Evolutionary conservation across 2,113 vertebrate species (phyloP).

Genomic region (Indicator maculatus): DNA sequence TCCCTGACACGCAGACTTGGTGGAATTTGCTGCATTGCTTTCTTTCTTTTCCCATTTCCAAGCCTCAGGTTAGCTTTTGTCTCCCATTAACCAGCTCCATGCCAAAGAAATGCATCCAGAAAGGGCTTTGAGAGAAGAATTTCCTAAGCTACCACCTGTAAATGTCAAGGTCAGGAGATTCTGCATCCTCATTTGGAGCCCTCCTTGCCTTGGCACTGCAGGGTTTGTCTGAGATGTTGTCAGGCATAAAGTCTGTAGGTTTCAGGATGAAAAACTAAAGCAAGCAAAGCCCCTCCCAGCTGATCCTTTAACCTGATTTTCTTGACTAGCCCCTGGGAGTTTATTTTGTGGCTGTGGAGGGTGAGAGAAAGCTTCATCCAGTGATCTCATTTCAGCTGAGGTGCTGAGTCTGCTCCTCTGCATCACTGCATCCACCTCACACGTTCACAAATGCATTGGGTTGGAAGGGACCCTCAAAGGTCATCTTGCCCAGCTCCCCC

Average conservation of each 20-base stretch:
- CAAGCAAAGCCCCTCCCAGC: not conserved
- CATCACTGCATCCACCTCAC: not conserved
- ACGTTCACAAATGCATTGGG: too few relatives aligned
- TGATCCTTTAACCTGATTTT: not conserved
- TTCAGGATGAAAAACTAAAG: not conserved
- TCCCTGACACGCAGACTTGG: not conserved
- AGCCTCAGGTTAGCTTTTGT: too few relatives aligned
- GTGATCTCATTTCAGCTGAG: not conserved
- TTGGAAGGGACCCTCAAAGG: too few relatives aligned
- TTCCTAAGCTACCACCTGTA: not conserved
- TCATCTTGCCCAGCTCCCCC: too few relatives aligned
- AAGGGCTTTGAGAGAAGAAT: not conserved
- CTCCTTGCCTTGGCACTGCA: not conserved
- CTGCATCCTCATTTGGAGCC: fast-evolving
- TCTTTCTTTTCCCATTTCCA: not conserved
- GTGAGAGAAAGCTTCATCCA: not conserved
- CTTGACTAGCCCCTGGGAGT: not conserved
- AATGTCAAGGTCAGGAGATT: not conserved
- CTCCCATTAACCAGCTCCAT: not conserved
- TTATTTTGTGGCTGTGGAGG: not conserved
- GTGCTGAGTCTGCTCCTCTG: not conserved
- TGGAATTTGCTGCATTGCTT: not conserved
- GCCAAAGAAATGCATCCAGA: not conserved
- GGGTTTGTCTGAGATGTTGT: not conserved
- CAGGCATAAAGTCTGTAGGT: not conserved